Base-by-base conservation (phyloP, 2,797 vertebrate genomes). In the Uromys caudimaculatus region DNA sequence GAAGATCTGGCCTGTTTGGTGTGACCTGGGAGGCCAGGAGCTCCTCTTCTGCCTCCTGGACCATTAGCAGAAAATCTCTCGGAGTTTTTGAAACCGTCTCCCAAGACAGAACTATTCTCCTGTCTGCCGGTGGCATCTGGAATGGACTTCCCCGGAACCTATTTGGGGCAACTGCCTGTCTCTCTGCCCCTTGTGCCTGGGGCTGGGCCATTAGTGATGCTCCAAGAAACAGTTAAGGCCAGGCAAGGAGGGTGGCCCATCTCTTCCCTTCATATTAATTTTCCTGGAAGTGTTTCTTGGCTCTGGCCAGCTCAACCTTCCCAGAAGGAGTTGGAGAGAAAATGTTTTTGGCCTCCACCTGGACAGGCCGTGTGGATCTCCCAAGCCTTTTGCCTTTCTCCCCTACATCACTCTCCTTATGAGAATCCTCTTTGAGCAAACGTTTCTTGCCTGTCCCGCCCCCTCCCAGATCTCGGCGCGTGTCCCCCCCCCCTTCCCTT, bases 401-500 rank as follows among this genome's bases (percentile, higher is more conserved):
- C 41, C 85, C 81, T 94, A 97, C 24, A 79, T 91, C 93, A 81
- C 98, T 98, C 97, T 98, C 93, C 94, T 94, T 76, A 69, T 93
- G 90, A 97, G 94, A 98, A 98, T 97, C 98, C 97, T 98, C 98
- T 97, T 97, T 98, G 84, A 98, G 98, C 64, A 98, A 98, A 97
- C 97, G 95, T 93, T 97, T 84, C 94, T 76, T 76, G 92, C 64
- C 2, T 60, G 95, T 89, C 97, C 97, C 96, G 73, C 94, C 97
- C 97, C 96, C 97, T 97, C 95, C 93, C 97, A 96, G 98, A 97
- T 96, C 98, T 56, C 6, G 95, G 93, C 95, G 97, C 44, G 75
- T 93, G 92, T 84, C 96, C 35, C 91, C 95, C 94, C 97, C 94
- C 44, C 98, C 44, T 98, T 98, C 98, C 98, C 98, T 98, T 98